A percentile compares a stretch with the other conserved stretches of the same genome.
These are phyloP conservation scores for Yponomeuta plumbellus DNA, from an alignment of 2,888 invertebrate species.

Conservation along the genomic window DNA sequence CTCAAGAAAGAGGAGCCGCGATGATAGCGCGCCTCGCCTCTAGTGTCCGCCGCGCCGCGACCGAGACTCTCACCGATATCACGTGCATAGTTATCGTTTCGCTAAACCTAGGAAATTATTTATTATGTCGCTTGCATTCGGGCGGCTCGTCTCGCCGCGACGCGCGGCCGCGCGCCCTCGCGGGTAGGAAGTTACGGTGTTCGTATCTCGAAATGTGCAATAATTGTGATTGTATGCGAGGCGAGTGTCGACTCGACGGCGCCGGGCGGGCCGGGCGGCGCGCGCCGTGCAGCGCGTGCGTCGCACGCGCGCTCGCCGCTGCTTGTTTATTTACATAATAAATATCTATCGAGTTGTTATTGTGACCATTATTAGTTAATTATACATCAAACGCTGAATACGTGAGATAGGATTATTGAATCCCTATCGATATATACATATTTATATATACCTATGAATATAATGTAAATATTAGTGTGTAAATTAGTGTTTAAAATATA, in stretches of 20 bases:
- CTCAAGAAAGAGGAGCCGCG: constrained; percentile 78
- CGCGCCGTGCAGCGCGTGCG: too few relatives aligned
- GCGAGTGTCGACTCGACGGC: constrained; percentile 13
- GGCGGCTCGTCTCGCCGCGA: constrained; percentile 43
- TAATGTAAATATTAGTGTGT: constrained; percentile 74
- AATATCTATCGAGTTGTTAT: constrained; percentile 75
- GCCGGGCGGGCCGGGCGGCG: constrained; percentile 1
- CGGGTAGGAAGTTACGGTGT: neutral
- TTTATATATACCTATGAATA: constrained; percentile 76
- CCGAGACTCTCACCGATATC: constrained; percentile 28
- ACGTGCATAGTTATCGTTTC: constrained; percentile 52
- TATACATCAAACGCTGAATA: constrained; percentile 71
- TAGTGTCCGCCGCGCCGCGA: constrained; percentile 32
- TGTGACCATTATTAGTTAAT: constrained; percentile 74
- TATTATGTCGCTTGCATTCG: constrained; percentile 48
- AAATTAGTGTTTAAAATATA: constrained; percentile 73
- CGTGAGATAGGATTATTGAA: constrained; percentile 69
- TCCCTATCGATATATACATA: constrained; percentile 74
- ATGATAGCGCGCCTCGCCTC: constrained; percentile 56
- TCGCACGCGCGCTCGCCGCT: neutral
- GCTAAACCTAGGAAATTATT: constrained; percentile 69
- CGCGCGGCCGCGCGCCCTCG: neutral
- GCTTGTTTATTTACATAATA: constrained; percentile 73
- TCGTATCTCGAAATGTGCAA: constrained; percentile 19
- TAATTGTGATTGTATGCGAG: constrained; percentile 25